Evolutionary conservation across 64 coral and sea anemone species (phyloP).

Genomic region (Stichodactyla mertensii): DNA sequence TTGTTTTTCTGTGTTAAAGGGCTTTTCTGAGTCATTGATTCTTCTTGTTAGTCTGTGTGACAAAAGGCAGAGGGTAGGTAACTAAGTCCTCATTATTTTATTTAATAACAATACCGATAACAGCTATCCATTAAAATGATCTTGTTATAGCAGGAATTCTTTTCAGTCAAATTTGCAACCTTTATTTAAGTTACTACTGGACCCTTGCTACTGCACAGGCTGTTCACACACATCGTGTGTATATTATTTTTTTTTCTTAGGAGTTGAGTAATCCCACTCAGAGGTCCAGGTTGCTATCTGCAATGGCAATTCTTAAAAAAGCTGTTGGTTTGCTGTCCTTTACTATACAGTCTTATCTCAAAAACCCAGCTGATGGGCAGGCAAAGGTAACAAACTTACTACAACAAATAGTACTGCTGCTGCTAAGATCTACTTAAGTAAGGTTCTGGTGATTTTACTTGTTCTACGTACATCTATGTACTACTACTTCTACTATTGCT

Average conservation of each 20-base stretch:
- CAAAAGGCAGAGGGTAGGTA: conserved; percentile 79
- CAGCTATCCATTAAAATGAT: too few species aligned
- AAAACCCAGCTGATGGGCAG: conserved; percentile 54
- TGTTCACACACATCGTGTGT: too few species aligned
- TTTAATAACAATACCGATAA: too few species aligned
- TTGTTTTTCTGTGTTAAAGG: conserved; percentile 15
- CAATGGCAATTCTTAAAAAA: conserved; percentile 73
- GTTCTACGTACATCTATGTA: too few species aligned
- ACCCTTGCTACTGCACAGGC: too few species aligned
- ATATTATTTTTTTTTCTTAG: conserved; percentile 4
- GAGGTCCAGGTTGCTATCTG: conserved; percentile 79
- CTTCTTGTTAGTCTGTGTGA: conserved; percentile 80
- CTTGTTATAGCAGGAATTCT: too few species aligned
- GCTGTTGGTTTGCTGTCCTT: conserved; percentile 67
- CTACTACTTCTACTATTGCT: too few species aligned
- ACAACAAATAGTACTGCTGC: too few species aligned
- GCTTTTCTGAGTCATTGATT: conserved; percentile 75
- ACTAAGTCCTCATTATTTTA: not conserved
- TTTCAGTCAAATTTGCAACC: too few species aligned
- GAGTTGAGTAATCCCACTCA: conserved; percentile 79
- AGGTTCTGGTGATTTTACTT: too few species aligned
- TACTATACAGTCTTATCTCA: conserved; percentile 82
- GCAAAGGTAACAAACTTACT: conserved; percentile 54
- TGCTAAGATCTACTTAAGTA: too few species aligned
- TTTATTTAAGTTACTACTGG: too few species aligned